A percentile compares a stretch with the other conserved stretches of the same genome.
Evolutionary conservation across 2,888 invertebrate species (phyloP).

Genomic region (Melieria picta): DNA sequence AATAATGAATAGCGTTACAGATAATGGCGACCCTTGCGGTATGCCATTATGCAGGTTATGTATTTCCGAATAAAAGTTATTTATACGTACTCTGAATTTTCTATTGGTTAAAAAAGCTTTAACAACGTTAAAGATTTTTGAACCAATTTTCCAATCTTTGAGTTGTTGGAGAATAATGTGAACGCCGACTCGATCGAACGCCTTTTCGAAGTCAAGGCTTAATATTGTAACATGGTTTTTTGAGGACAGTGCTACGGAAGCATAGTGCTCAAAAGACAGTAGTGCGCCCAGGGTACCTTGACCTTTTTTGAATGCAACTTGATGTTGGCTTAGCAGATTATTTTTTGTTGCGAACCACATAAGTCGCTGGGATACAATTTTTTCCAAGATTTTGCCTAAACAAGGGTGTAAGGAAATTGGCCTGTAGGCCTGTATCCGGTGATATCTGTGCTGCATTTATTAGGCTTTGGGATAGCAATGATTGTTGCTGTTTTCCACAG

Average conservation of each 20-base stretch:
- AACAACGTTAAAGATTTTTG: not conserved
- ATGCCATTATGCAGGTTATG: too few species aligned
- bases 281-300: not conserved
- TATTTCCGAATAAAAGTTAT: too few species aligned
- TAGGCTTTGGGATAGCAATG: too few species aligned
- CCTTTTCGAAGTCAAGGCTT: constrained; percentile 2
- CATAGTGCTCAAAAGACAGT: not conserved
- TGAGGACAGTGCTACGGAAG: not conserved
- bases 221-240: not conserved
- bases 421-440: too few species aligned
- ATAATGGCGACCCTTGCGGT: too few species aligned
- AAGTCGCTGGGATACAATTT: too few species aligned
- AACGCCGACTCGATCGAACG: not conserved
- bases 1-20: too few species aligned
- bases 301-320: constrained; percentile 1
- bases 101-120: not conserved
- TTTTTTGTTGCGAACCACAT: not conserved
- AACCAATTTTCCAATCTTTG: not conserved
- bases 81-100: too few species aligned
- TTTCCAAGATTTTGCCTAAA: too few species aligned
- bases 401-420: too few species aligned
- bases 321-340: not conserved
- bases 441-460: too few species aligned
- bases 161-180: not conserved
- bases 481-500: too few species aligned